Evolutionary conservation across 2,888 invertebrate genomes (phyloP), one percentile per base, ranked within the genome.

Genomic region (Drosophila rellima): DNA sequence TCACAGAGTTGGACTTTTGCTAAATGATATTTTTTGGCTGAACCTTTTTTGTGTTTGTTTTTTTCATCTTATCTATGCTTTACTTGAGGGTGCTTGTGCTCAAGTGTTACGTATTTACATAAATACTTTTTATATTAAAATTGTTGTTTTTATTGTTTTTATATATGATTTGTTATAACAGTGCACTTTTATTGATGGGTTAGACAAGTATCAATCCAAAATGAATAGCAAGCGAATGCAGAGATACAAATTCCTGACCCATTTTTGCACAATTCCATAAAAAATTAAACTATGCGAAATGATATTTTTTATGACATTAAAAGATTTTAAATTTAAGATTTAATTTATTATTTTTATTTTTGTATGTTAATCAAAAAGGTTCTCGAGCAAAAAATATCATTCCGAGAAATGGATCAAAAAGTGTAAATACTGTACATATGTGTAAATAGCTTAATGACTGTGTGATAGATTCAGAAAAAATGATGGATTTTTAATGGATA

Each of bases 321-420:
- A 11, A 45, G 26, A 18, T 52, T 54, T 39, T 51, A 13, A 15
- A 18, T 44, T 39, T 44, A 29, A 23, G 33, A 18, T 18, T 15
- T 15, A 42, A 29, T 13, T 13, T 23, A 7, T 8, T 52, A n/a
- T 71, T 77, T 65, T 75, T 76, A 51, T 66, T 48, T 70, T 62
- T 13, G 15, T 23, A 64, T 71, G 54, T 69, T 52, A 65, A 54
- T 72, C 56, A 78, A 88, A 87, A 82, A 90, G 90, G 87, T 91
- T 89, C 90, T 72, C 73, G 78, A 80, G 87, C 87, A 89, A 91
- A 91, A 92, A 92, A 92, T 92, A 92, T 92, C 92, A 92, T 92
- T 92, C 90, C 92, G 91, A 91, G 88, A 90, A 91, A 91, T 91
- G 91, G 91, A 91, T 90, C 90, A 86, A 80, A 71, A 60, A 70